Conservation (phyloP, 1,140 invertebrate species). For the Semibalanus balanoides region DNA sequence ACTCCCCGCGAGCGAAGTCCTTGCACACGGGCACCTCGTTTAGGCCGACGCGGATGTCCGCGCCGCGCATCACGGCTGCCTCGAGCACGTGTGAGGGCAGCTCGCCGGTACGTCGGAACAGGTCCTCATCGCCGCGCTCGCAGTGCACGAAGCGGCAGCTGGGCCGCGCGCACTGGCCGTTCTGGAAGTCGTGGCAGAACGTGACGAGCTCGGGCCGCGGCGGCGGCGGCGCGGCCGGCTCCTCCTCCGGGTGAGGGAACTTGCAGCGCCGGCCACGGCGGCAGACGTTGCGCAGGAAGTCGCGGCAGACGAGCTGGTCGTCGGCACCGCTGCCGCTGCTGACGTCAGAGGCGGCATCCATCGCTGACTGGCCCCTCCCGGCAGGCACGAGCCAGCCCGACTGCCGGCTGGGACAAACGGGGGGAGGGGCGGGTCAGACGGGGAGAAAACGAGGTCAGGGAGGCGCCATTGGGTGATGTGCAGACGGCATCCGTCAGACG, state of each 20-base stretch:
- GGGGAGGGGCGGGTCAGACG: too few relatives aligned
- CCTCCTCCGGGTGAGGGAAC: constrained; percentile 41
- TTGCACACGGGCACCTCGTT: constrained; percentile 50
- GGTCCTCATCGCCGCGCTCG: constrained; percentile 56
- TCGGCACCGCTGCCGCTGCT: background rate
- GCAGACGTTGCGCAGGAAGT: constrained; percentile 49
- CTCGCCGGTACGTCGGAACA: constrained; percentile 50
- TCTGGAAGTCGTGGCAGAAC: constrained; percentile 78
- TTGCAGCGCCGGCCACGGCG: constrained; percentile 61
- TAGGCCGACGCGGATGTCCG: constrained; percentile 19
- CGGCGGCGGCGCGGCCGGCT: constrained; percentile 12
- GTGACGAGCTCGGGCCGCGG: constrained; percentile 33
- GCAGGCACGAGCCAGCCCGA: too few relatives aligned
- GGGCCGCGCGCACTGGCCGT: constrained; percentile 46
- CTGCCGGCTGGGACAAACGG: too few relatives aligned
- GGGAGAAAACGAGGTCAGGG: too few relatives aligned
- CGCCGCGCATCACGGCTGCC: constrained; percentile 7
- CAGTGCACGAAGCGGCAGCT: constrained; percentile 63
- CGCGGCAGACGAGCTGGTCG: constrained; percentile 31
- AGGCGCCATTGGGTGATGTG: too few relatives aligned
- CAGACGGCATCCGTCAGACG: too few relatives aligned
- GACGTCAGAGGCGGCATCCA: background rate
- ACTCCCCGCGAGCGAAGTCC: constrained; percentile 58
- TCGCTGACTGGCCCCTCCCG: background rate
- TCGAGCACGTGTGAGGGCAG: constrained; percentile 43